These are phyloP conservation scores for Ataeniobius toweri DNA, from an alignment of 2,797 vertebrate species.

Conservation along the genomic window DNA sequence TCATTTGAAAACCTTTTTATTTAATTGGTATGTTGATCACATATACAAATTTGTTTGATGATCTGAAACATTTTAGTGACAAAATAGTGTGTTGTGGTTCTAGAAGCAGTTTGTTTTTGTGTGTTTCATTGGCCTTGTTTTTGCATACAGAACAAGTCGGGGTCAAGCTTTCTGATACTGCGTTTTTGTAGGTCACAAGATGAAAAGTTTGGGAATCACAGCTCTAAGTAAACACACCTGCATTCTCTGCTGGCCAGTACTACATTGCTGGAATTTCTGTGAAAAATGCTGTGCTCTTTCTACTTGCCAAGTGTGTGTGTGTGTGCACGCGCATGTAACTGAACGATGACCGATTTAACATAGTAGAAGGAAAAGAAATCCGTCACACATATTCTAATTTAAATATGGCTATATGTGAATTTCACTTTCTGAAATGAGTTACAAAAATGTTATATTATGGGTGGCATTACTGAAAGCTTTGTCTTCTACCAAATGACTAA, in stretches of 20 bases:
- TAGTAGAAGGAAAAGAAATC: too few species aligned
- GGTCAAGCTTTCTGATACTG: not conserved
- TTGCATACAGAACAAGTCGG: not conserved
- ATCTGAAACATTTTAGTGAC: not conserved
- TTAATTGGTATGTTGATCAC: not conserved
- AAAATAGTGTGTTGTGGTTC: too few species aligned
- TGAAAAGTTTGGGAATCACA: not conserved
- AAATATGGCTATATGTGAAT: too few species aligned
- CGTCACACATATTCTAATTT: too few species aligned
- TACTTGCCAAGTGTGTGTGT: not conserved
- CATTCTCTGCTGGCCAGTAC: not conserved
- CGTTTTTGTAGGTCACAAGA: not conserved
- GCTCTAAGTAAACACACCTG: constrained; percentile 1
- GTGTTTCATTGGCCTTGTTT: not conserved
- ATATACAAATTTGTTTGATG: not conserved
- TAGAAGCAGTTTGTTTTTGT: too few species aligned
- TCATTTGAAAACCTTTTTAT: not conserved
- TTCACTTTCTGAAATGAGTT: too few species aligned
- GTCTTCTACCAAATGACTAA: too few species aligned
- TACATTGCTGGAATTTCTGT: not conserved
- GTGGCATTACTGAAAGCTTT: too few species aligned
- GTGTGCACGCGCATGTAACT: not conserved
- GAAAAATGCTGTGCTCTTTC: not conserved
- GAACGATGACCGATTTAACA: too few species aligned
- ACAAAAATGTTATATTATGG: too few species aligned